A percentile compares a stretch with the other conserved stretches of the same genome.
Conservation (phyloP, 92 coral and sea anemone genomes). For the Palythoa grandiflora region DNA sequence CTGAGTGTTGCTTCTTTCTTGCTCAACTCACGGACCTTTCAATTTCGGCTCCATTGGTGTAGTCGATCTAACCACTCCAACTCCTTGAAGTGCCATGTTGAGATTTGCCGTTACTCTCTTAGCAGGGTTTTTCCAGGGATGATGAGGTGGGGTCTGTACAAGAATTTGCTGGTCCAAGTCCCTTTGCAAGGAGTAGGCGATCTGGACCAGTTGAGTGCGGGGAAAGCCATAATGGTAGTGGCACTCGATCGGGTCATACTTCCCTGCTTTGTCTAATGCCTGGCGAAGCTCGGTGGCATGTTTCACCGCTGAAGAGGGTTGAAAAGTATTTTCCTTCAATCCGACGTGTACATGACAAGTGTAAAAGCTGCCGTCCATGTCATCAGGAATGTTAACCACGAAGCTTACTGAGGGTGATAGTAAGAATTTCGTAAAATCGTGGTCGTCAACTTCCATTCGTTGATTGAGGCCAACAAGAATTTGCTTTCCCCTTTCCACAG, state of each 20-base stretch:
- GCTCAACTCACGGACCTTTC: constrained; percentile 27
- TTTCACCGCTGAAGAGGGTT: constrained; percentile 56
- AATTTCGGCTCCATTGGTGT: constrained; percentile 25
- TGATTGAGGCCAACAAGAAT: too few species aligned
- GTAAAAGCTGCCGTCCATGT: constrained; percentile 61
- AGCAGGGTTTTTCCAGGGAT: too few species aligned
- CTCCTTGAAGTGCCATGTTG: too few species aligned
- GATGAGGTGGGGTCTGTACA: constrained; percentile 39
- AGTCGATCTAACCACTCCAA: too few species aligned
- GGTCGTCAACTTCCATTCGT: too few species aligned
- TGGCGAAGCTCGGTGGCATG: constrained; percentile 50
- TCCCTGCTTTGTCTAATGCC: neutral
- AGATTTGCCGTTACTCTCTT: too few species aligned
- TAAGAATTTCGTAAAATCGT: too few species aligned
- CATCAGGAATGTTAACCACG: constrained; percentile 57
- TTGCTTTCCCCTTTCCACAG: too few species aligned
- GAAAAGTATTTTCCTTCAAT: neutral
- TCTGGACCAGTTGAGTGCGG: constrained; percentile 22
- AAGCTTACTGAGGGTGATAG: constrained; percentile 52
- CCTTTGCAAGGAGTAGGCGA: constrained; percentile 52
- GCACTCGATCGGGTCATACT: constrained; percentile 43
- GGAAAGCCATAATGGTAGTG: constrained; percentile 59
- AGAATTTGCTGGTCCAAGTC: constrained; percentile 35
- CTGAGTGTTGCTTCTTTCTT: neutral
- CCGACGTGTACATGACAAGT: constrained; percentile 55